Conservation (phyloP, 2,113 vertebrate genomes). For the Aegithalos caudatus region DNA sequence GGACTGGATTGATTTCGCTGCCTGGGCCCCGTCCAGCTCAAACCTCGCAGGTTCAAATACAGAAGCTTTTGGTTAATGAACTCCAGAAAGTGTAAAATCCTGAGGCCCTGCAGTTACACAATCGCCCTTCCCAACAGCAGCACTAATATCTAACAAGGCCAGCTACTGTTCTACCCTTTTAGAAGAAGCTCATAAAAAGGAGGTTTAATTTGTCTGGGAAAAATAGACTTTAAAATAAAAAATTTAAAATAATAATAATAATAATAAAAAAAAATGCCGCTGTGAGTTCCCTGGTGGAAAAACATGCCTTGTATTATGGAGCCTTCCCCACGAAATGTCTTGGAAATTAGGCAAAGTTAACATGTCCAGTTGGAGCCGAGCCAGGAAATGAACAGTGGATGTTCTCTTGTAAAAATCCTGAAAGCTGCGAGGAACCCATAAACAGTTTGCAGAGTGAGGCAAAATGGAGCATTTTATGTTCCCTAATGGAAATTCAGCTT, state of each 20-base stretch:
- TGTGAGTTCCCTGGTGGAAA: constrained; percentile 70
- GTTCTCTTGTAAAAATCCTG: constrained; percentile 76
- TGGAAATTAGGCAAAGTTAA: constrained; percentile 79
- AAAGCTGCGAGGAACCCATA: constrained; percentile 77
- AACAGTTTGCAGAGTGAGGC: constrained; percentile 79
- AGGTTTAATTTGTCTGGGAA: constrained; percentile 73
- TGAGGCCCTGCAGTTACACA: constrained; percentile 45
- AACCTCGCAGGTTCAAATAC: constrained; percentile 12
- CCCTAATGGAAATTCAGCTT: constrained; percentile 78
- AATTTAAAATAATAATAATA: not conserved
- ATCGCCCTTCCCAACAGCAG: constrained; percentile 57
- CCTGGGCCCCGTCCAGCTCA: constrained; percentile 42
- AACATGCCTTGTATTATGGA: constrained; percentile 65
- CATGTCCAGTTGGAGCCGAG: constrained; percentile 68
- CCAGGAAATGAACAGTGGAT: constrained; percentile 79
- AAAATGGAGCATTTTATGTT: constrained; percentile 76
- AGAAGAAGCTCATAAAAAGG: constrained; percentile 74
- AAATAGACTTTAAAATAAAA: constrained; percentile 50
- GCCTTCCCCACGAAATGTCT: constrained; percentile 70
- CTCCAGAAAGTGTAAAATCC: constrained; percentile 53
- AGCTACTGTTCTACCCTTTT: constrained; percentile 67
- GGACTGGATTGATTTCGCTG: constrained; percentile 56
- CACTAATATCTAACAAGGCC: constrained; percentile 64
- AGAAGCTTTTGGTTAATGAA: constrained; percentile 35
- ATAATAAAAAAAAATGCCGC: not conserved